These are phyloP conservation scores for Oophaga pumilio DNA, from an alignment of 2,113 vertebrate species.

Conservation along the genomic window DNA sequence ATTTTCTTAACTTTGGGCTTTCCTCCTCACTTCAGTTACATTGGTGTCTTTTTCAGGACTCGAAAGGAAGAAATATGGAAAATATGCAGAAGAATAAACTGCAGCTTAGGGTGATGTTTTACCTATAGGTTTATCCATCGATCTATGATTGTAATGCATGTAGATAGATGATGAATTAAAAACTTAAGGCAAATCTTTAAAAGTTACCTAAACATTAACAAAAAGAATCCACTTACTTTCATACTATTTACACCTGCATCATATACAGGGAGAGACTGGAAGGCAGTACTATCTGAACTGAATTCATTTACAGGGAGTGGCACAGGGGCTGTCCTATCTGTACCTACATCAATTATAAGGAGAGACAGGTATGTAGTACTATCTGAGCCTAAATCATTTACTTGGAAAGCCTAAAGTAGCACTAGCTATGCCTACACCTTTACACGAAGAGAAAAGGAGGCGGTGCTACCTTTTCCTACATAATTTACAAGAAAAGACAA, in stretches of 20 bases:
- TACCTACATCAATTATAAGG: not conserved
- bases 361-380: no score
- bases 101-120: not conserved
- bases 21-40: not conserved
- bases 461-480: not conserved
- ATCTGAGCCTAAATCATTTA: no score
- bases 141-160: no score
- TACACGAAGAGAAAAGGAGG: not conserved
- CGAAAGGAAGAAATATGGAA: not conserved
- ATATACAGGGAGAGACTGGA: not conserved
- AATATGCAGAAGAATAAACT: not conserved
- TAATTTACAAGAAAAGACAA: not conserved
- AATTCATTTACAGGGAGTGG: not conserved
- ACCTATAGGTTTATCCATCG: not conserved
- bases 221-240: no score
- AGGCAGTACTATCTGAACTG: no score
- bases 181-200: no score
- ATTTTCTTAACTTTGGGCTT: constrained; percentile 28
- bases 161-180: no score
- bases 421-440: not conserved
- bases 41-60: not conserved
- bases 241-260: not conserved
- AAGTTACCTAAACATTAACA: no score
- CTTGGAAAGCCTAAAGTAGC: no score
- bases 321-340: not conserved